These are phyloP conservation scores for Nerophis ophidion DNA, from an alignment of 2,113 vertebrate genomes.

Conservation along the genomic window DNA sequence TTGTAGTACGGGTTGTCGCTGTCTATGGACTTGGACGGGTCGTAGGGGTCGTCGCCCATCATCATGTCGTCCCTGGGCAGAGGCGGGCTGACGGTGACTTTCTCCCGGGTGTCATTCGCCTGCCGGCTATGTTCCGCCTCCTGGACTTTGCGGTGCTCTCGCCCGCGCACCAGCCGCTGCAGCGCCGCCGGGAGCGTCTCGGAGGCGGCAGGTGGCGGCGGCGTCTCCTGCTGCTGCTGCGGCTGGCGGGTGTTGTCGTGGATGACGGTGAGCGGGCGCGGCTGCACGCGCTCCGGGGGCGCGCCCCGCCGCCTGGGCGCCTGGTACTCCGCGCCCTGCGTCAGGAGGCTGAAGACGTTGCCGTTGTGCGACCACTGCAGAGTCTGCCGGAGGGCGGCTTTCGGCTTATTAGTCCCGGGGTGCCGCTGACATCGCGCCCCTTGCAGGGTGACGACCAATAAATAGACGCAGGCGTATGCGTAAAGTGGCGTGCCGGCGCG, in stretches of 20 bases:
- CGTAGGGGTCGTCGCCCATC: conserved; percentile 89
- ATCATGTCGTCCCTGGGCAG: conserved; percentile 75
- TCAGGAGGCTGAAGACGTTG: conserved; percentile 87
- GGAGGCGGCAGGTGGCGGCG: too few species aligned
- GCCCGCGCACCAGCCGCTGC: conserved; percentile 48
- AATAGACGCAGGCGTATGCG: conserved; percentile 70
- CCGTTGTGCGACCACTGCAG: conserved; percentile 93
- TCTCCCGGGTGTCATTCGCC: conserved; percentile 47
- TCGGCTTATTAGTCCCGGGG: conserved; percentile 37
- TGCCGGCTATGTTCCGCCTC: conserved; percentile 26
- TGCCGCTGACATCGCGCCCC: conserved; percentile 64
- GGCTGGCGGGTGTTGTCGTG: conserved; percentile 47
- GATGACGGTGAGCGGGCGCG: conserved; percentile 67
- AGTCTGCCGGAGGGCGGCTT: conserved; percentile 76
- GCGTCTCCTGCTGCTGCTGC: too few species aligned
- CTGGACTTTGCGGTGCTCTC: conserved; percentile 22
- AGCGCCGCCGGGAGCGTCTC: conserved; percentile 38
- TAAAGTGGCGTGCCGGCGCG: conserved; percentile 55
- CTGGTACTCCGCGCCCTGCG: conserved; percentile 84
- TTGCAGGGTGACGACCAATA: conserved; percentile 71
- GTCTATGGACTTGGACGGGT: conserved; percentile 86
- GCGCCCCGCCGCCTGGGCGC: conserved; percentile 73
- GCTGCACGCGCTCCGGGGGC: conserved; percentile 50
- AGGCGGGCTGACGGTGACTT: conserved; percentile 35
- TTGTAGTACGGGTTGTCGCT: conserved; percentile 93